These are phyloP conservation scores for Holothuria scabra DNA, from an alignment of 53 echinoderm and acorn worm species.

Conservation along the genomic window DNA sequence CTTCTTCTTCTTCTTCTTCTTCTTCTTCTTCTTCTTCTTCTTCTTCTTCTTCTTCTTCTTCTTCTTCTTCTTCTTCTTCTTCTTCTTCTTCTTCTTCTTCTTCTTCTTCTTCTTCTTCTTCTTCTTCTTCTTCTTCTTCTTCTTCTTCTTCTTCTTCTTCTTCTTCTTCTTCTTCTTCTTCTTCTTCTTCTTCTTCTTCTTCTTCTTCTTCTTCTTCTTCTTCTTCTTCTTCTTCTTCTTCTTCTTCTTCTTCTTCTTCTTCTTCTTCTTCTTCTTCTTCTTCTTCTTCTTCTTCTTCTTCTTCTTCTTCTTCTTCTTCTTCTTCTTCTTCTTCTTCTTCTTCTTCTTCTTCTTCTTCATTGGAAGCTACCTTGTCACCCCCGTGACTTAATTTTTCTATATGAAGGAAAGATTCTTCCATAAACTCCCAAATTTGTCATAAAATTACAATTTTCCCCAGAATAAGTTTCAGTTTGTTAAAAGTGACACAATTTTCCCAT, in stretches of 20 bases:
- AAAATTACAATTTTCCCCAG: no score
- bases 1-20: constrained; percentile 25
- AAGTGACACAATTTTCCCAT: no score
- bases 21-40: constrained; percentile 10
- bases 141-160: not conserved
- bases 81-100: constrained; percentile 25
- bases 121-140: constrained; percentile 18
- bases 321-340: constrained; percentile 11
- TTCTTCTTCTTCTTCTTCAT: constrained; percentile 12
- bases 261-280: constrained; percentile 3
- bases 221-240: not conserved
- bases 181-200: constrained; percentile 10
- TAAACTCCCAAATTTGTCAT: no score
- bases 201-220: not conserved
- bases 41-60: constrained; percentile 27
- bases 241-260: constrained; percentile 13
- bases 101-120: constrained; percentile 1
- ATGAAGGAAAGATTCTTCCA: no score
- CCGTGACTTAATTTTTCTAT: not conserved
- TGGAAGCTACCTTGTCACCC: not conserved
- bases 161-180: not conserved
- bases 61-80: constrained; percentile 27
- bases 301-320: constrained; percentile 16
- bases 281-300: constrained; percentile 12
- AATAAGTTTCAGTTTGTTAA: no score